A percentile compares a stretch with the other conserved stretches of the same genome.
Conservation (phyloP, 1,140 invertebrate genomes). For the Rhopalosiphum padi region DNA sequence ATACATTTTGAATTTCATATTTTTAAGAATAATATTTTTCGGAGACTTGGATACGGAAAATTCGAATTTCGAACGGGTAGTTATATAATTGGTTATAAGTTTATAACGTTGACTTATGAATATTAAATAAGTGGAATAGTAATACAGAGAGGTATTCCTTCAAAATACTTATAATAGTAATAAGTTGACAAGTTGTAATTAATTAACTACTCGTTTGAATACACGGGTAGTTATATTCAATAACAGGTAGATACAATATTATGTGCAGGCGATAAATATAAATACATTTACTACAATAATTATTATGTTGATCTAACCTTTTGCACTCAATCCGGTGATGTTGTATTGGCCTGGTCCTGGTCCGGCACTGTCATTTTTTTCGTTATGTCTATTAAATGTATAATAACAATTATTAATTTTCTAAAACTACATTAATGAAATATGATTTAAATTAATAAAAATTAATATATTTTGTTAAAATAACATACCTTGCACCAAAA, state of each 20-base stretch:
- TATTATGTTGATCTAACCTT: constrained; percentile 69
- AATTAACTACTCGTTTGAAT: no score
- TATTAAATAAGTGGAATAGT: no score
- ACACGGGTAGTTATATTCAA: not conserved
- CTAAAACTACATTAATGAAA: not conserved
- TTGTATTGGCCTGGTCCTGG: constrained; percentile 88
- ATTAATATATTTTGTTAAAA: not conserved
- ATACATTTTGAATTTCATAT: not conserved
- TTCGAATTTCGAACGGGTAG: not conserved
- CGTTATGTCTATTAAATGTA: constrained; percentile 64
- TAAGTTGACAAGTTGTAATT: no score
- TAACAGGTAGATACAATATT: not conserved
- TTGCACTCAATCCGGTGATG: constrained; percentile 80
- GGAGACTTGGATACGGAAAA: not conserved
- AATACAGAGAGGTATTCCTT: not conserved
- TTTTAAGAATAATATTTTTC: not conserved
- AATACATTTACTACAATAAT: not conserved
- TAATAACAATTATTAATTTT: not conserved
- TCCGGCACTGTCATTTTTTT: constrained; percentile 69
- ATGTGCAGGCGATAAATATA: not conserved
- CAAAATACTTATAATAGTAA: not conserved
- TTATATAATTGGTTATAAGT: not conserved
- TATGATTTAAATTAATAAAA: not conserved
- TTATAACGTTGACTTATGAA: no score
- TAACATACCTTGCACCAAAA: constrained; percentile 74